Base-by-base conservation (phyloP, 23 tunicate genomes). In the Corella eumyota region DNA sequence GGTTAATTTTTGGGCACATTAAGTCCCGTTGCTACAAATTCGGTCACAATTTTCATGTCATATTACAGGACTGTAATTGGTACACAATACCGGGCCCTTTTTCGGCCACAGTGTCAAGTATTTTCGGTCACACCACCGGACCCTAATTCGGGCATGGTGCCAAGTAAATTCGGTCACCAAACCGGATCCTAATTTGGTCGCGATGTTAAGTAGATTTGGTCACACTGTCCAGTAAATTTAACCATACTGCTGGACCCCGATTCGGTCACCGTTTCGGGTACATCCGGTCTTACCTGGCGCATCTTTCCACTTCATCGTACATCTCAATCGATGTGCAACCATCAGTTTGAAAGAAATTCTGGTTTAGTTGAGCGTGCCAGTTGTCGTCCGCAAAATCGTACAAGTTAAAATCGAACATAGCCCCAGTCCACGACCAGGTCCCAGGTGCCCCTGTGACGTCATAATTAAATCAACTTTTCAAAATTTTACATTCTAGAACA, bases 371-470 rank as follows among this genome's bases (percentile, higher is more conserved):
- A n/a, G n/a, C n/a, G n/a, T n/a, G n/a, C n/a, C n/a, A n/a, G n/a
- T n/a, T n/a, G n/a, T n/a, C n/a, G n/a, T 44, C 15, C 48, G 11
- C 34, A 3, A 6, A 30, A n/a, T 30, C 29, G n/a, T 23, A 32
- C 74, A 71, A 38, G 7, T 36, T 36, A 1, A 74, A 50, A 5
- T 75, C 87, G 35, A 70, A 79, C 55, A 79, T 52, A 17, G 62
- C 87, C 11, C 87, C 87, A 9, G 87, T 61, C 87, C 87, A 79
- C n/a, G 87, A 65, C 57, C 68, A 79, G 4, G 77, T 48, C 11
- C 87, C 87, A 2, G 87, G 87, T 21, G 71, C 77, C 28, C 87
- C 87, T 79, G 48, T n/a, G n/a, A n/a, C n/a, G n/a, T n/a, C n/a
- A n/a, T n/a, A n/a, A n/a, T n/a, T n/a, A n/a, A n/a, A n/a, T n/a